Evolutionary conservation across 2,113 vertebrate species (phyloP), one percentile per base, ranked within the genome.

Genomic region (Phalacrocorax brasilianus): DNA sequence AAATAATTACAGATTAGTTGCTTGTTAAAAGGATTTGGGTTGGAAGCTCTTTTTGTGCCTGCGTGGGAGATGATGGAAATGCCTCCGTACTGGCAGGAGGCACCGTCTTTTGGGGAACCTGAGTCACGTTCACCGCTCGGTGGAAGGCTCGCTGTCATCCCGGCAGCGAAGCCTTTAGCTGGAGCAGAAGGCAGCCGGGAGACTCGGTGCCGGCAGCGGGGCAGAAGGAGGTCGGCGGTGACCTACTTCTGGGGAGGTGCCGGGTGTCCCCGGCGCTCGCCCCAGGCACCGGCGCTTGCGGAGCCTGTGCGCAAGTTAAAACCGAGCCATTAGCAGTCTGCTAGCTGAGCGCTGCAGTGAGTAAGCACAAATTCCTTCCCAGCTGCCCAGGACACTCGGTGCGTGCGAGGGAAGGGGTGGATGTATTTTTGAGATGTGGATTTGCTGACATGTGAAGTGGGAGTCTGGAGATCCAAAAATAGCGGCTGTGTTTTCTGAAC

Each of bases 121-220:
- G 47, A 17, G 22, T 33, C 8, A 7, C 1, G 2, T 67, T 75
- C 59, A 32, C 42, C 3, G 6, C 74, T 11, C 6, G 3, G n/a
- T 6, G 66, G 63, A 18, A 35, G 55, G 72, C 84, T 84, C 12
- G 24, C 33, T 7, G 2, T 3, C 15, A 7, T 22, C 49, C 27
- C 1, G n/a, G 52, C 89, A 67, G 28, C 3, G 2, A 4, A 42
- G 77, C 12, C 67, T 19, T 24, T 3, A 32, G 35, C 40, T 7
- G n/a, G 33, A 66, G 80, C 35, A 28, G 32, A 7, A 27, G 82
- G 56, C 68, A 27, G 40, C 18, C 1, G 6, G 49, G 65, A 47
- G 18, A 6, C 33, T 5, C 5, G 24, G 78, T 3, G n/a, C n/a
- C 0, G 14, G 38, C 1, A 3, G 24, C 0, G 14, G 49, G 53